These are phyloP conservation scores for Lordiphosa mommai DNA, from an alignment of 1,140 invertebrate species.

Conservation along the genomic window DNA sequence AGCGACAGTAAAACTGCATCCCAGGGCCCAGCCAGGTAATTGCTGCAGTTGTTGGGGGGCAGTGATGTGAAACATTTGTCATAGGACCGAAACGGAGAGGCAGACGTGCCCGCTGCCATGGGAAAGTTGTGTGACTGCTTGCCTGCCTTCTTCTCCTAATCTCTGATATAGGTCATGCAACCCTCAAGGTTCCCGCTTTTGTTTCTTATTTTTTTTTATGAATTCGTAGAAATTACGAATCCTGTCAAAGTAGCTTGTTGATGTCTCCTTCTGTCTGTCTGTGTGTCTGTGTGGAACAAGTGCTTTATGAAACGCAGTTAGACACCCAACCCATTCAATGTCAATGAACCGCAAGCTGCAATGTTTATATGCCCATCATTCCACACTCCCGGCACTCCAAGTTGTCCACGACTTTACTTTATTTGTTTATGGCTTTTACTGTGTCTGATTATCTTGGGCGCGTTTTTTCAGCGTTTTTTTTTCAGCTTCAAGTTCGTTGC, in stretches of 20 bases:
- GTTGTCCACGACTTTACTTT: conserved; percentile 60
- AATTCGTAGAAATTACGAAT: conserved; percentile 62
- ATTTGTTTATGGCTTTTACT: conserved; percentile 71
- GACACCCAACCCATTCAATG: conserved; percentile 59
- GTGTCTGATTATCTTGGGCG: conserved; percentile 71
- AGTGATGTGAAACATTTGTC: conserved; percentile 74
- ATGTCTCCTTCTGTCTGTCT: conserved; percentile 13
- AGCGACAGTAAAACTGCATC: conserved; percentile 6
- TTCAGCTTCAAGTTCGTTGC: conserved; percentile 69
- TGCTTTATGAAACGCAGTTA: conserved; percentile 71
- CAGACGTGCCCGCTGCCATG: conserved; percentile 61
- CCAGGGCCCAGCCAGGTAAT: conserved; percentile 61
- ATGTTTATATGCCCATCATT: conserved; percentile 45
- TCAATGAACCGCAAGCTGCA: conserved; percentile 63
- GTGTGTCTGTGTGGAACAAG: conserved; percentile 27
- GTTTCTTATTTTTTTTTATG: conserved; percentile 36
- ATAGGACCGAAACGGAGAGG: conserved; percentile 46
- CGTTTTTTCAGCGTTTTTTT: conserved; percentile 27
- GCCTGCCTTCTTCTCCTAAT: conserved; percentile 41
- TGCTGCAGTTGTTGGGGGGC: conserved; percentile 56
- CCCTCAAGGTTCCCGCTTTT: conserved; percentile 67
- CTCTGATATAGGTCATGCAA: conserved; percentile 76
- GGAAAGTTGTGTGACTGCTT: conserved; percentile 49
- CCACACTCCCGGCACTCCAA: conserved; percentile 35
- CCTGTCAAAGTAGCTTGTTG: conserved; percentile 32